phyloP scores from a whole-genome alignment of 2,113 vertebrate genomes.

The Elanus axillaris region DNA sequence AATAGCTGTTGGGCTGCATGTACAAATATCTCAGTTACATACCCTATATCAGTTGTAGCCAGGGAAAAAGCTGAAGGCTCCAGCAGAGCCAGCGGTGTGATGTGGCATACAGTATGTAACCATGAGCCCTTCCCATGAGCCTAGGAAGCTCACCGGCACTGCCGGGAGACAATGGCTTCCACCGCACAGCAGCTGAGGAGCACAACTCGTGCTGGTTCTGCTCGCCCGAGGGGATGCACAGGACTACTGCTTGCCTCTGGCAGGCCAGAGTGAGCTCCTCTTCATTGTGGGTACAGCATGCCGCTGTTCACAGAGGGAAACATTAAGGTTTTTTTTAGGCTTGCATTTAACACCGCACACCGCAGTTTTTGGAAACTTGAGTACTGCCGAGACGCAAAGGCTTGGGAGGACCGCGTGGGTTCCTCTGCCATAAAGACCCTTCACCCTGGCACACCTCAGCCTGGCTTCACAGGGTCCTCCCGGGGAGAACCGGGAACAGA shows the following conservation, averaged over 20 bases:
- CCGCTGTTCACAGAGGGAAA: rapidly evolving
- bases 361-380: not conserved
- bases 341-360: not conserved
- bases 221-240: rapidly evolving
- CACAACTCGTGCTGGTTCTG: not conserved
- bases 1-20: rapidly evolving
- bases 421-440: rapidly evolving
- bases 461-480: rapidly evolving
- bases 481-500: rapidly evolving
- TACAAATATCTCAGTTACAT: not conserved
- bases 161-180: not conserved
- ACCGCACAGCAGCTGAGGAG: rapidly evolving
- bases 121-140: rapidly evolving
- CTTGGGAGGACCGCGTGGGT: rapidly evolving
- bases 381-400: rapidly evolving
- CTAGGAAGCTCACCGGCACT: not conserved
- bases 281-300: rapidly evolving
- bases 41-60: not conserved
- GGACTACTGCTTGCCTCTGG: too few species aligned
- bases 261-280: not conserved
- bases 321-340: rapidly evolving
- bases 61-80: not conserved
- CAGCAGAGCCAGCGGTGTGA: not conserved
- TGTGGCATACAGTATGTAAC: not conserved
- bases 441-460: rapidly evolving